Evolutionary conservation across 1,140 invertebrate species (phyloP), one percentile per base, ranked within the genome.

Genomic region (Megalonaias nervosa): DNA sequence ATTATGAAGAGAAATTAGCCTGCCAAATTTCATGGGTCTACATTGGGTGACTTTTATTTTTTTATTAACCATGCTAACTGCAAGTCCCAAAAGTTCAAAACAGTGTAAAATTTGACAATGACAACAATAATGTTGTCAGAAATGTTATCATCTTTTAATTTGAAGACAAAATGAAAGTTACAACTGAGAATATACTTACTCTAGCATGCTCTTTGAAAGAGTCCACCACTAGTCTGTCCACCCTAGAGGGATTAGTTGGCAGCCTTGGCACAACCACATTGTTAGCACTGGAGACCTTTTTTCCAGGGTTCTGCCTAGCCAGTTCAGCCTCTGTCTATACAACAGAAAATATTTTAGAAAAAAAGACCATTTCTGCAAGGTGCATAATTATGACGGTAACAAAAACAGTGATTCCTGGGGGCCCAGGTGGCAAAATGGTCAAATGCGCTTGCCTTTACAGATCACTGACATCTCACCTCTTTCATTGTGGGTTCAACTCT

Each of bases 151-250:
- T 61, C 23, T 62, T 62, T 12, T n/a, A 31, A 16, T 31, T 13
- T 67, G 23, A 48, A 48, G 19, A 31, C 38, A 14, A 26, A 23
- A 26, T 12, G 26, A 19, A 19, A 15, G 58, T 26, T 31, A 14
- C 31, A 31, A 66, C 19, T 58, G 48, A 19, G 23, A n/a, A 55
- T 66, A 31, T 68, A 76, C 84, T 83, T 84, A 94, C 93, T 85
- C 93, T 92, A 58, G 95, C 94, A 89, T 95, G 94, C 88, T 97
- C 96, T 79, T 95, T 88, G 70, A 95, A 93, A 88, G 96, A 95
- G 85, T 97, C 96, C 11, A 96, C 94, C 67, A 96, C 94, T 13
- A 97, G 92, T 65, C 95, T 90, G 89, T 97, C 96, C 6, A 97
- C 95, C 26, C 95, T 90, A 0, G 95, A 95, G n/a, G 96, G 95